Evolutionary conservation across 2,888 invertebrate species (phyloP), one percentile per base, ranked within the genome.

Genomic region (Leptopterna dolabrata): DNA sequence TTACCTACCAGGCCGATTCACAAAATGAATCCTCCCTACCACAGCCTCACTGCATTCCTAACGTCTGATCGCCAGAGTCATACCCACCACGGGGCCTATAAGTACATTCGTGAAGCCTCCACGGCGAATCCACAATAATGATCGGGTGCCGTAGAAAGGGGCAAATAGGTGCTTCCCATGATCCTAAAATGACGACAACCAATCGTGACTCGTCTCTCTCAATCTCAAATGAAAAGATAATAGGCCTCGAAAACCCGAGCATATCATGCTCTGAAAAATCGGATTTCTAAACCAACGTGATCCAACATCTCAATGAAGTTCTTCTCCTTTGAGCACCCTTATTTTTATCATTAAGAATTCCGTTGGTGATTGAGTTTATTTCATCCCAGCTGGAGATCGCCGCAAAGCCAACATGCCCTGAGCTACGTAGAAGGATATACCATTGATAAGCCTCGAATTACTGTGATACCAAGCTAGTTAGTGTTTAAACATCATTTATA

Each of bases 221-320:
- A 63, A 63, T 63, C 24, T 63, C 24, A 63, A 63, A 63, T 63
- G 63, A 63, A 63, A 63, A 63, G 63, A 63, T 63, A 63, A 63
- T 63, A 63, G 63, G 63, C 9, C 63, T 63, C 24, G 24, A 63
- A 24, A 63, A 63, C 24, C 63, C 63, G 63, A 63, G 63, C 63
- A 63, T n/a, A 19, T 19, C 55, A n/a, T 19, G 63, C 63, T 63
- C 27, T 63, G 24, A 7, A 19, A 24, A 63, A 4, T 27, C 1
- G 47, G 13, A 9, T 19, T 0, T 24, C 24, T 4, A 11, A 11
- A 63, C 11, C 63, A 63, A 24, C 9, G 24, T 24, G 19, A n/a
- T 24, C 19, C 24, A 13, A 6, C 63, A 36, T 7, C 24, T 63
- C 63, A 63, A 63, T 63, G 63, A 63, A 63, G 63, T 27, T 51